Evolutionary conservation across 2,113 vertebrate species (phyloP).

Genomic region (Syrmaticus mikado): DNA sequence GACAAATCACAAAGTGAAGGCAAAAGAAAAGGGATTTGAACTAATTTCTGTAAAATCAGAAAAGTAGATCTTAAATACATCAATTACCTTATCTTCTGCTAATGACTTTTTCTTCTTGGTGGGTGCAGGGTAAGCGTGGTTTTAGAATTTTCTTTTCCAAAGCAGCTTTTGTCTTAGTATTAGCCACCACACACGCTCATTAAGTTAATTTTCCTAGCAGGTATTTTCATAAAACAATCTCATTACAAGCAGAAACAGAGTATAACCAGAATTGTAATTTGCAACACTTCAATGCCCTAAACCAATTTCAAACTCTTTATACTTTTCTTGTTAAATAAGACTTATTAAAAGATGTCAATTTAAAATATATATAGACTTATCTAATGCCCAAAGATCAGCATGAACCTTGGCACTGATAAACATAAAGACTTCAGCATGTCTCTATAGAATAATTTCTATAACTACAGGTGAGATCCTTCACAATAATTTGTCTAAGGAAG

Average conservation of each 20-base stretch:
- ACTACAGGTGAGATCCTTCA: not conserved
- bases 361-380: not conserved
- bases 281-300: not conserved
- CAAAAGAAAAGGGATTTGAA: not conserved
- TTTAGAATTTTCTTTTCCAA: not conserved
- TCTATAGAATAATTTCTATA: not conserved
- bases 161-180: not conserved
- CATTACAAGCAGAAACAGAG: not conserved
- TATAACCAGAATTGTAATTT: not conserved
- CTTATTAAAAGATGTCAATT: not conserved
- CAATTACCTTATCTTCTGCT: not conserved
- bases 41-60: not conserved
- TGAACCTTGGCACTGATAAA: not conserved
- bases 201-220: not conserved
- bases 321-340: not conserved
- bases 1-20: fast-evolving
- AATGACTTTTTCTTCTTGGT: fast-evolving
- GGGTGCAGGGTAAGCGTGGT: too few species aligned
- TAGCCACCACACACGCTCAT: not conserved
- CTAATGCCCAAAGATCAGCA: not conserved
- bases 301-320: not conserved
- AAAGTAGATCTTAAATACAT: not conserved
- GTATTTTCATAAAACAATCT: not conserved
- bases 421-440: fast-evolving
- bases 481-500: not conserved